Percentiles rank a stretch among this genome's conserved stretches.
These are phyloP conservation scores for Furcifer pardalis DNA, from an alignment of 2,797 vertebrate species.

Conservation along the genomic window DNA sequence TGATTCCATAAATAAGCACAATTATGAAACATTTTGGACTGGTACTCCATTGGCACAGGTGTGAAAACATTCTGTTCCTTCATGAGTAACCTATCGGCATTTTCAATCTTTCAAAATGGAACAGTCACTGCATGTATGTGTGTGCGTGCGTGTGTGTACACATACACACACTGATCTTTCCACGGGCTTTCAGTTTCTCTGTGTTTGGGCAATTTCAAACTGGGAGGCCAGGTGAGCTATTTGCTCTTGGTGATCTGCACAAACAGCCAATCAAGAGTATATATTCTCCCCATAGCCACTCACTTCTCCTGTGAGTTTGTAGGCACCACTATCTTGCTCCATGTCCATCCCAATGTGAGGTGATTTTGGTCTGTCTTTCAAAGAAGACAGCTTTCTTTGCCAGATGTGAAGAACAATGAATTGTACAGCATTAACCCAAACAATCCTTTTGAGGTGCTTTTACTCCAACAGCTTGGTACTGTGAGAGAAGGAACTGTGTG, in stretches of 20 bases:
- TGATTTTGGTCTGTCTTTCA: background rate
- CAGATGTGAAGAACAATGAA: background rate
- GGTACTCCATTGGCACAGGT: slow-evolving; percentile 51
- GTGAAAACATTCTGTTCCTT: slow-evolving; percentile 61
- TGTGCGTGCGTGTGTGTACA: background rate
- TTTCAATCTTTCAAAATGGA: slow-evolving; percentile 46
- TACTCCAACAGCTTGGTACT: too few species aligned
- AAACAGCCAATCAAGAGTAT: slow-evolving; percentile 11
- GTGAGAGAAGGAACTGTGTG: too few species aligned
- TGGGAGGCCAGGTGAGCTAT: slow-evolving; percentile 1
- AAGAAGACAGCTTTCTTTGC: background rate
- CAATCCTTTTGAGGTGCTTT: too few species aligned
- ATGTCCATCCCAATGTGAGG: background rate
- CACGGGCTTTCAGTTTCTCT: slow-evolving; percentile 39
- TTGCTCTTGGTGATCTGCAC: background rate
- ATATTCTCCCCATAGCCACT: background rate
- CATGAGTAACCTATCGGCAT: slow-evolving; percentile 25
- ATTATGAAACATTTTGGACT: slow-evolving; percentile 37
- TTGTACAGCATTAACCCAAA: background rate
- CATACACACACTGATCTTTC: background rate
- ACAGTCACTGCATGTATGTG: background rate
- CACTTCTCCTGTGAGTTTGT: background rate
- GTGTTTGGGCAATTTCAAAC: slow-evolving; percentile 18
- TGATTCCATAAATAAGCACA: slow-evolving; percentile 48
- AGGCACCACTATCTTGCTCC: background rate